These are phyloP conservation scores for Notarius lentiginosus DNA, from an alignment of 2,113 vertebrate genomes.

Conservation along the genomic window DNA sequence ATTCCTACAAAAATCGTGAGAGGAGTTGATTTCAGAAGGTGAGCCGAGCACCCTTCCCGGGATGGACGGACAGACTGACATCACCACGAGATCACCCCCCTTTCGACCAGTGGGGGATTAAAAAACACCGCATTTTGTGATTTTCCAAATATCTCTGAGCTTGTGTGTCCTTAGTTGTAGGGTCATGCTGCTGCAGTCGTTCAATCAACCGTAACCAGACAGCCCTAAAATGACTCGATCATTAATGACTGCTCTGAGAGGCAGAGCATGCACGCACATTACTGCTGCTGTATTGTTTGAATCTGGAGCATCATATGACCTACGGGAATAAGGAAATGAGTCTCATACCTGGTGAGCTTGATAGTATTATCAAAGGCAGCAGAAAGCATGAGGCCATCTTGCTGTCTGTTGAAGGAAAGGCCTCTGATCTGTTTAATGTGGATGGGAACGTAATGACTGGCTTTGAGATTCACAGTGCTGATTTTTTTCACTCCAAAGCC, in stretches of 20 bases:
- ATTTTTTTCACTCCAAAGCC: slow-evolving; percentile 96
- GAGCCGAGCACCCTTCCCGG: too few relatives aligned
- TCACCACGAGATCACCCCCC: too few relatives aligned
- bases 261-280: not conserved
- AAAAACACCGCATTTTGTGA: not conserved
- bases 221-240: not conserved
- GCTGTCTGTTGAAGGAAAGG: slow-evolving; percentile 80
- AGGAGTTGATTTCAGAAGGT: too few relatives aligned
- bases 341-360: slow-evolving; percentile 89
- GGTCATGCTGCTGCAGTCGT: not conserved
- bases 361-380: slow-evolving; percentile 89
- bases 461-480: slow-evolving; percentile 85
- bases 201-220: not conserved
- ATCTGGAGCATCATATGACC: not conserved
- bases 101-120: too few relatives aligned
- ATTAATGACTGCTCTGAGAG: not conserved
- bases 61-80: too few relatives aligned
- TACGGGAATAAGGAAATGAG: not conserved
- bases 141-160: not conserved
- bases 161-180: not conserved
- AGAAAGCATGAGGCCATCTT: slow-evolving; percentile 86
- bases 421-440: slow-evolving; percentile 91
- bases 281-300: not conserved
- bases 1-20: too few relatives aligned
- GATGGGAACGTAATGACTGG: slow-evolving; percentile 91